Percentiles rank a stretch among this genome's conserved stretches.
Evolutionary conservation across 2,113 vertebrate genomes (phyloP).

Genomic region (Chloropsis cyanopogon): DNA sequence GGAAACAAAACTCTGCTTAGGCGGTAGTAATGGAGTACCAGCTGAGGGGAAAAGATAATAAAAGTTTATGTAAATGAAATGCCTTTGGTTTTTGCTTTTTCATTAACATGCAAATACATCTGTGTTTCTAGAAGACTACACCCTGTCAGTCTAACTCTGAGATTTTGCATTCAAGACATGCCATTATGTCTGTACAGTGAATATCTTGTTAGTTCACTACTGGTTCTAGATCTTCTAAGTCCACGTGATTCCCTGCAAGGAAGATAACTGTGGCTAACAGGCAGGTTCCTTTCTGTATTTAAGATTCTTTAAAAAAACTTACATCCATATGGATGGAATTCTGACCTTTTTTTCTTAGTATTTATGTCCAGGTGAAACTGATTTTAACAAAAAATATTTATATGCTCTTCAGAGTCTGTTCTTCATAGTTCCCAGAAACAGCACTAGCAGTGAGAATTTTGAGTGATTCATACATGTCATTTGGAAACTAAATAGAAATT

Average conservation of each 20-base stretch:
- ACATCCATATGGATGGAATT: not conserved
- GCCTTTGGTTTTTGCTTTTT: not conserved
- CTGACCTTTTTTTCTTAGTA: not conserved
- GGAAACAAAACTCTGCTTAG: not conserved
- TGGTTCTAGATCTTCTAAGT: not conserved
- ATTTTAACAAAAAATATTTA: not conserved
- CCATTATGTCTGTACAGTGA: not conserved
- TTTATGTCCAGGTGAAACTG: not conserved
- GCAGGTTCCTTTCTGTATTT: not conserved
- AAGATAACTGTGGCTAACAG: not conserved
- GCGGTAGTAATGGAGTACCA: not conserved
- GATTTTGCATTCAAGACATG: not conserved
- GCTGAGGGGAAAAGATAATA: conserved; percentile 23
- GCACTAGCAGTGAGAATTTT: not conserved
- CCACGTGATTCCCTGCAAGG: not conserved
- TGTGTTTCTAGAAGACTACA: not conserved
- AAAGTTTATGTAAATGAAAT: conserved; percentile 7
- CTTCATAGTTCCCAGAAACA: not conserved
- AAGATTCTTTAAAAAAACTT: not conserved
- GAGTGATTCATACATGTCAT: not conserved
- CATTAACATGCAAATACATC: not conserved
- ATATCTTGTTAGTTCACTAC: not conserved
- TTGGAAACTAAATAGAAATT: not conserved
- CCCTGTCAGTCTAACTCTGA: not conserved
- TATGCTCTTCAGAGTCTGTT: not conserved